Evolutionary conservation across 1,140 invertebrate genomes (phyloP).

Genomic region (Sinonovacula constricta): DNA sequence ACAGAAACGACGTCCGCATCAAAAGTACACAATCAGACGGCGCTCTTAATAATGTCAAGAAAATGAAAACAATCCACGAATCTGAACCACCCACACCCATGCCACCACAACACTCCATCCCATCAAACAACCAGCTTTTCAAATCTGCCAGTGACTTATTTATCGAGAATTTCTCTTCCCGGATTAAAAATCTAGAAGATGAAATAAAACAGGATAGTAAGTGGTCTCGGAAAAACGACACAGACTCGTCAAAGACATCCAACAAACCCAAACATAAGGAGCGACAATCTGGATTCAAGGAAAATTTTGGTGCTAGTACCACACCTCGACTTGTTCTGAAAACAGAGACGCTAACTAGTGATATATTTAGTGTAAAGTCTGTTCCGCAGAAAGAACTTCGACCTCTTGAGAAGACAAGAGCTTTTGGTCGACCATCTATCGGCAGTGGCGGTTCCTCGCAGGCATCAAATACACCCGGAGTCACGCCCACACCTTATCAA

Average conservation of each 20-base stretch:
- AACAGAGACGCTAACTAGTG: slow-evolving; percentile 42
- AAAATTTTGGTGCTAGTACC: slow-evolving; percentile 10
- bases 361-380: slow-evolving; percentile 52
- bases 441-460: no score
- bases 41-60: slow-evolving; percentile 19
- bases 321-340: slow-evolving; percentile 18
- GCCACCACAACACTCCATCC: slow-evolving; percentile 40
- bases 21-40: slow-evolving; percentile 52
- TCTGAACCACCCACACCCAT: slow-evolving; percentile 30
- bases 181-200: slow-evolving; percentile 62
- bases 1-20: slow-evolving; percentile 36
- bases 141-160: slow-evolving; percentile 65
- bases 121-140: slow-evolving; percentile 29
- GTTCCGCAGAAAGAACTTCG: slow-evolving; percentile 54
- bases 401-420: slow-evolving; percentile 62
- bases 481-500: no score
- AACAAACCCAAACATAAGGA: slow-evolving; percentile 23
- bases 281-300: slow-evolving; percentile 25
- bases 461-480: no score
- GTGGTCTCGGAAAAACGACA: slow-evolving; percentile 55
- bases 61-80: slow-evolving; percentile 47
- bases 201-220: slow-evolving; percentile 63
- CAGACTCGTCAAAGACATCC: slow-evolving; percentile 21
- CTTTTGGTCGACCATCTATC: no score
- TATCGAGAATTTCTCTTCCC: slow-evolving; percentile 66